phyloP scores from a whole-genome alignment of 2,113 vertebrate genomes.

The Pteruthius melanotis region DNA sequence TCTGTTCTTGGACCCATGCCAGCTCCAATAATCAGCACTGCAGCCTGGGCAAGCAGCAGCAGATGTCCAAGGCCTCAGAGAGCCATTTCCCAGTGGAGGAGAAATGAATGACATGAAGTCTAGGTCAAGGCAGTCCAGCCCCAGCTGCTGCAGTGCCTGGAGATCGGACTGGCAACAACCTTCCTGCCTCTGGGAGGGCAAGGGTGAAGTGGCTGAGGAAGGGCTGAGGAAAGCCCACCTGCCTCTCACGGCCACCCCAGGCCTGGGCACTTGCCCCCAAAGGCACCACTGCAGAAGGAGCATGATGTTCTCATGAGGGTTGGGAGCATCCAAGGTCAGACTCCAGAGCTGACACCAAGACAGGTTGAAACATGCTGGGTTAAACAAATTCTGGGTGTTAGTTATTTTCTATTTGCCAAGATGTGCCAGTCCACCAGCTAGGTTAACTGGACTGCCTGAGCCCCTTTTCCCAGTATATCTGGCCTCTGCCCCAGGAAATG shows the following conservation, averaged over 20 bases:
- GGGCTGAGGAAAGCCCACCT: background rate
- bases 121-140: background rate
- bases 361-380: background rate
- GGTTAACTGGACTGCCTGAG: background rate
- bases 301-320: background rate
- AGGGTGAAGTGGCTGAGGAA: background rate
- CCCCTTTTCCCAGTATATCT: background rate
- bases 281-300: background rate
- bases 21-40: background rate
- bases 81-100: background rate
- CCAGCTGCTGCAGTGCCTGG: background rate
- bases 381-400: background rate
- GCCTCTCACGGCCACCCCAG: background rate
- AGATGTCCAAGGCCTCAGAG: background rate
- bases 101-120: background rate
- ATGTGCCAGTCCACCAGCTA: background rate
- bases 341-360: background rate
- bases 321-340: background rate
- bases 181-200: background rate
- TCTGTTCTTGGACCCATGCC: background rate
- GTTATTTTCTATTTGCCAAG: background rate
- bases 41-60: background rate
- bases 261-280: rapidly evolving
- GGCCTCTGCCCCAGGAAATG: background rate
- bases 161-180: background rate